Percentiles rank a stretch among this genome's conserved stretches.
Evolutionary conservation across 2,888 invertebrate species (phyloP).

Genomic region (Hypercompe scribonia): DNA sequence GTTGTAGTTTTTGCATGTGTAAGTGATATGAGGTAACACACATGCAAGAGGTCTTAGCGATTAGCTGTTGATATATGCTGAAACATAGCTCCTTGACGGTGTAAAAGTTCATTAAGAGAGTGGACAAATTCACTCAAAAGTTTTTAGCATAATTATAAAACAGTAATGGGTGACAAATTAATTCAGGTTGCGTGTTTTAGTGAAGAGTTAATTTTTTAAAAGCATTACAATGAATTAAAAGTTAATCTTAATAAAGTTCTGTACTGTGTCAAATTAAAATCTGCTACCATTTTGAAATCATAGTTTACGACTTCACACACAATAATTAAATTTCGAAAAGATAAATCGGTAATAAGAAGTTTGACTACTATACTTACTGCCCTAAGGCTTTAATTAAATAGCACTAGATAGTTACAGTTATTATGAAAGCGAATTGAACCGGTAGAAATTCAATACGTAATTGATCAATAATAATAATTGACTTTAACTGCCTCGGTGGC

Average conservation of each 20-base stretch:
- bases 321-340: not conserved
- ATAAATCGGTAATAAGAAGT: not conserved
- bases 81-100: not conserved
- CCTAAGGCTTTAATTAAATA: conserved; percentile 1
- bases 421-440: not conserved
- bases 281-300: not conserved
- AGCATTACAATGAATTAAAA: not conserved
- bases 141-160: not conserved
- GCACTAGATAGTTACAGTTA: not conserved
- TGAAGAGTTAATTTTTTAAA: conserved; percentile 1
- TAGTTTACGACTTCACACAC: not conserved
- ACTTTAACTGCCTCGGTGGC: too few species aligned
- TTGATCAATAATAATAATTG: too few species aligned
- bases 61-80: too few species aligned
- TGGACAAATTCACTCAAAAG: not conserved
- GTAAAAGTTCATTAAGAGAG: not conserved
- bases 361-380: not conserved
- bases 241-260: not conserved
- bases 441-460: not conserved
- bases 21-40: too few species aligned
- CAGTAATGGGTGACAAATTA: not conserved
- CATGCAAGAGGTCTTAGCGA: too few species aligned
- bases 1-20: too few species aligned
- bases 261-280: not conserved
- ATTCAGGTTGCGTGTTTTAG: conserved; percentile 3